Percentiles rank a stretch among this genome's conserved stretches.
Conservation (phyloP, 1,140 invertebrate genomes). For the Lordiphosa stackelbergi region DNA sequence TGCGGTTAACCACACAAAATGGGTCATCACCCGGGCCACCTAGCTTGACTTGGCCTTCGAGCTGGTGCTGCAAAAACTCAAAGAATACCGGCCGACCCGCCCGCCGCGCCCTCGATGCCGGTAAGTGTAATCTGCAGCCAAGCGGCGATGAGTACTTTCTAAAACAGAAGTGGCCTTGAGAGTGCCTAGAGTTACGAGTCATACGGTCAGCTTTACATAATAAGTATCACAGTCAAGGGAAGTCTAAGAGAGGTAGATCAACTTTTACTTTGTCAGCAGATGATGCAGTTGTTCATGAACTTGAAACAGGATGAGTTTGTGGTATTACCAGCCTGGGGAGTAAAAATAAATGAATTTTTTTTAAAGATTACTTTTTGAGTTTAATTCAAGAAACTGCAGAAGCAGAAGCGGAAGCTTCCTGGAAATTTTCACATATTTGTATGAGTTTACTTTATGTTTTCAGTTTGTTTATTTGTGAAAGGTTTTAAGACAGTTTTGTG, state of each 20-base stretch:
- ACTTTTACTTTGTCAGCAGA: constrained; percentile 52
- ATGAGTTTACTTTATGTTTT: too few relatives aligned
- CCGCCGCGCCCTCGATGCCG: too few relatives aligned
- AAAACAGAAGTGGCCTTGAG: constrained; percentile 61
- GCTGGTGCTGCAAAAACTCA: neutral
- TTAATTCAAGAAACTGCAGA: too few relatives aligned
- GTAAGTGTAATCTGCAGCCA: neutral
- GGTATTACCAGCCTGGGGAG: too few relatives aligned
- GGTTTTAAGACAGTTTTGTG: too few relatives aligned
- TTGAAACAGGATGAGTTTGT: constrained; percentile 23
- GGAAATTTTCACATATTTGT: too few relatives aligned
- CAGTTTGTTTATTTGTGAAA: too few relatives aligned
- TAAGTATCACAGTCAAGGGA: constrained; percentile 21
- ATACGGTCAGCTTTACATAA: constrained; percentile 55
- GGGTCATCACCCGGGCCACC: neutral
- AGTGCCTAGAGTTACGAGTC: constrained; percentile 38
- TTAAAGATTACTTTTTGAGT: too few relatives aligned
- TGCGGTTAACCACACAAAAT: constrained; percentile 15
- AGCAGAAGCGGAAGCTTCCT: too few relatives aligned
- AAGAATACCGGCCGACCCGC: constrained; percentile 15
- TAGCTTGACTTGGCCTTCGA: too few relatives aligned
- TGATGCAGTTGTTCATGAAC: constrained; percentile 40
- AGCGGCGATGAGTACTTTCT: constrained; percentile 46
- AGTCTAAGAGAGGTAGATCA: constrained; percentile 40
- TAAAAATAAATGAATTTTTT: too few relatives aligned